Conservation (phyloP, 2,113 vertebrate species). For the Phalacrocorax aristotelis region DNA sequence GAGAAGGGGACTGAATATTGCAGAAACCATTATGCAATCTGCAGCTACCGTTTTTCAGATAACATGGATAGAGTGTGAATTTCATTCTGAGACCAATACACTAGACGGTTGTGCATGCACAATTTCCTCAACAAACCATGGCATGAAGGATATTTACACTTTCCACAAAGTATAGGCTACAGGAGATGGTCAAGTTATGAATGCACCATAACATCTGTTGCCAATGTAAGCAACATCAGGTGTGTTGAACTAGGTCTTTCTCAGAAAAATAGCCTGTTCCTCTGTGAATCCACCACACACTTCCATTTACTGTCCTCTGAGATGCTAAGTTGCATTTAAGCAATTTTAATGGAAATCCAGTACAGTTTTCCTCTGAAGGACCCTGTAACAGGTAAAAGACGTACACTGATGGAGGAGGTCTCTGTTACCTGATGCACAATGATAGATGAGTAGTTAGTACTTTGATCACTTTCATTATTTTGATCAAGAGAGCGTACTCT, state of each 20-base stretch:
- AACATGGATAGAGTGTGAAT: neutral
- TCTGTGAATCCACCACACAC: neutral
- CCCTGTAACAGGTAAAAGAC: neutral
- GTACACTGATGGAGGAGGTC: neutral
- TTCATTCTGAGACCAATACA: neutral
- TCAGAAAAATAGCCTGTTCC: neutral
- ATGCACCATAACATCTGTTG: accelerated
- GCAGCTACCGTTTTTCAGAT: neutral
- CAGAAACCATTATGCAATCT: neutral
- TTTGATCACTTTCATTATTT: neutral
- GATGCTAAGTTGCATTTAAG: neutral
- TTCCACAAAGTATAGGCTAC: neutral
- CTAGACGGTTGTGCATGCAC: neutral
- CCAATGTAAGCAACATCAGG: neutral
- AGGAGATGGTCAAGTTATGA: neutral
- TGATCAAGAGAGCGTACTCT: neutral
- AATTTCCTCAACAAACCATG: neutral
- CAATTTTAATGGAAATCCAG: neutral
- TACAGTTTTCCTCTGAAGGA: neutral
- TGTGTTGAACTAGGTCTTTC: neutral
- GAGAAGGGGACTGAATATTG: neutral
- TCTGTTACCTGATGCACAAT: neutral
- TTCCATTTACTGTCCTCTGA: neutral
- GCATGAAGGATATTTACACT: neutral
- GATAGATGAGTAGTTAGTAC: neutral